These are phyloP conservation scores for Marcusenius ussheri DNA, from an alignment of 2,113 vertebrate genomes.

Conservation along the genomic window DNA sequence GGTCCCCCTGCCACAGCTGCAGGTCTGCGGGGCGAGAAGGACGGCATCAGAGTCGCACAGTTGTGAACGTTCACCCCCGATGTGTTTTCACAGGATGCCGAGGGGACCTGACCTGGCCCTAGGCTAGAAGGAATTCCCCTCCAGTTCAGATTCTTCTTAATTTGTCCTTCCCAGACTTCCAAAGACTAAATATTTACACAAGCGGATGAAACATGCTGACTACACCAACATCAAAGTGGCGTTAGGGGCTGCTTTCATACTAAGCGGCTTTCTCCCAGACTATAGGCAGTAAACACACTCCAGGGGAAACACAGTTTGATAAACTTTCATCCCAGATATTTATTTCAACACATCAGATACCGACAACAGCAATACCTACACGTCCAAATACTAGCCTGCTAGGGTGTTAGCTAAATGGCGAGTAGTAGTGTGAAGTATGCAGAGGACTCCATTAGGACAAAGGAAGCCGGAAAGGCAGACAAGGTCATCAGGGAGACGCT, in stretches of 20 bases:
- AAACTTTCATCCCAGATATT: neutral
- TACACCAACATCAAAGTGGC: neutral
- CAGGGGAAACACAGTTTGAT: neutral
- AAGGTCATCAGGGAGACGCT: neutral
- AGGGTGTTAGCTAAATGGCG: neutral
- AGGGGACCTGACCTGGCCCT: neutral
- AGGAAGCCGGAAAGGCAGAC: neutral
- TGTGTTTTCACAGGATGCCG: neutral
- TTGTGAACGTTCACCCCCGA: neutral
- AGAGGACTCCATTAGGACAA: neutral
- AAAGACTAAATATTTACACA: neutral
- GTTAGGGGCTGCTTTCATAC: neutral
- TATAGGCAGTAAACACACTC: neutral
- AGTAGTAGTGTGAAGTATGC: neutral
- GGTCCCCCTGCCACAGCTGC: constrained; percentile 79
- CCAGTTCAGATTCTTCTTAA: neutral
- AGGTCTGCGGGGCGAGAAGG: constrained; percentile 59
- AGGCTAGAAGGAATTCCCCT: neutral
- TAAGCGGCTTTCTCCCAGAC: neutral
- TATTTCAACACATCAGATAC: neutral
- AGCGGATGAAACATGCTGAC: neutral
- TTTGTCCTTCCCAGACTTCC: neutral
- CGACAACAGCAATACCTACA: neutral
- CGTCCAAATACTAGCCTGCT: neutral
- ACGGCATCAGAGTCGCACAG: neutral